Percentiles rank a stretch among this genome's conserved stretches.
These are phyloP conservation scores for Eidolon dupreanum DNA, from an alignment of 2,797 vertebrate species.

Conservation along the genomic window DNA sequence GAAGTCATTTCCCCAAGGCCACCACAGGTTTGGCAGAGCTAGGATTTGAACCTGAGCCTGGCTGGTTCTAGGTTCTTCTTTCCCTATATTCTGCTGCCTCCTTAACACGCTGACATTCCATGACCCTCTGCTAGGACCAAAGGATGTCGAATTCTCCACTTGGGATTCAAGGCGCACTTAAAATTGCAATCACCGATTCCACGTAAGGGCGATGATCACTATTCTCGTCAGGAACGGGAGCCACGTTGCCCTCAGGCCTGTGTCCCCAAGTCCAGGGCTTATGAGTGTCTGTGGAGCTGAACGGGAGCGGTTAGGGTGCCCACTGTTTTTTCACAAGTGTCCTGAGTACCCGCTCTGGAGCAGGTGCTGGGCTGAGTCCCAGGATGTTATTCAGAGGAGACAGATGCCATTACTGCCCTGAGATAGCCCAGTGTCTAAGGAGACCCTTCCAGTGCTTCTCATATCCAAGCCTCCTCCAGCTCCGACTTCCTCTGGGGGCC, in stretches of 20 bases:
- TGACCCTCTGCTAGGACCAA: not conserved
- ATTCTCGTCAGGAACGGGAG: accelerated
- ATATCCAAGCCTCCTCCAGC: not conserved
- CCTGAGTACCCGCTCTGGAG: accelerated
- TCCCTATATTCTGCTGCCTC: not conserved
- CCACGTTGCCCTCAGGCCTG: not conserved
- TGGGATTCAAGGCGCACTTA: not conserved
- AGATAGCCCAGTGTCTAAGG: accelerated
- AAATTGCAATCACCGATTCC: accelerated
- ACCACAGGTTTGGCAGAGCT: not conserved
- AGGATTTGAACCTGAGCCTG: not conserved
- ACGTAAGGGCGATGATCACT: accelerated
- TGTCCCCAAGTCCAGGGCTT: not conserved
- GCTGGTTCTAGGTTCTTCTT: not conserved
- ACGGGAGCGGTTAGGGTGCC: no score
- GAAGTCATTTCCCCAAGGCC: not conserved
- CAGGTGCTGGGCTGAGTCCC: not conserved
- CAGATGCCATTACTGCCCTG: accelerated
- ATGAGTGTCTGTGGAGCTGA: not conserved
- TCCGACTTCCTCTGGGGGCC: not conserved
- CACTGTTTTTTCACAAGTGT: not conserved
- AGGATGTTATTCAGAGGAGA: not conserved
- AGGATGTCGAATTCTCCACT: not conserved
- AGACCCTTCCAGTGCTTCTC: not conserved
- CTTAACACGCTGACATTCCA: accelerated